Evolutionary conservation across 2,797 vertebrate species (phyloP), one percentile per base, ranked within the genome.

Genomic region (Sebastes wilsoni): DNA sequence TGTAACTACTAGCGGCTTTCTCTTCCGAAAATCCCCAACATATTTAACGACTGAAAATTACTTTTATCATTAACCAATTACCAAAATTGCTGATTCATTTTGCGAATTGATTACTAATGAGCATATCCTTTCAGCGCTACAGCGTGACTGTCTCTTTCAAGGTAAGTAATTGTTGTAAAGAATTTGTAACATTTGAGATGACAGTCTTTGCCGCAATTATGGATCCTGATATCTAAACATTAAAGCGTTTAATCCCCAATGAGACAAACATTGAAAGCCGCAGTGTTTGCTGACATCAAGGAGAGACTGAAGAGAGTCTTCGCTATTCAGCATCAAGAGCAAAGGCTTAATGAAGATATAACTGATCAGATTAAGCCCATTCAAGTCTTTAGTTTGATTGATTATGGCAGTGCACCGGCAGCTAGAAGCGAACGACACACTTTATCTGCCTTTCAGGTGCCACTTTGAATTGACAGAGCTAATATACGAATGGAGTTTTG

Each of bases 361-460:
- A 82, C 61, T 27, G 75, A 65, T 82, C 58, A 80, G 75, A 83
- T 81, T 74, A 75, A 75, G 72, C 58, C 32, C 14, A 34, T 89
- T 73, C 10, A 13, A 78, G 65, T 80, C 75, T 84, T 85, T 61
- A 82, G 23, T 56, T 34, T 72, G 80, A 88, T 77, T 68, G 80
- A 88, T 79, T 66, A 59, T 18, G 68, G 58, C 71, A 52, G 79
- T 10, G 8, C 23, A 27, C 30, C 13, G n/a, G 67, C 61, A 20
- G 67, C 69, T 72, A 4, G 80, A 74, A 79, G 55, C 3, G 0
- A 85, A 78, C 16, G 76, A 75, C 61, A 59, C 20, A 60, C 38
- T 73, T 55, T 49, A 22, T 65, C 32, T 61, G 42, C 38, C 75
- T 75, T 75, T 71, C 59, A 64, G 73, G 56, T 65, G 60, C 27